Percentiles rank a stretch among this genome's conserved stretches.
Conservation (phyloP, 2,888 invertebrate species). For the Scaptomyza parva region DNA sequence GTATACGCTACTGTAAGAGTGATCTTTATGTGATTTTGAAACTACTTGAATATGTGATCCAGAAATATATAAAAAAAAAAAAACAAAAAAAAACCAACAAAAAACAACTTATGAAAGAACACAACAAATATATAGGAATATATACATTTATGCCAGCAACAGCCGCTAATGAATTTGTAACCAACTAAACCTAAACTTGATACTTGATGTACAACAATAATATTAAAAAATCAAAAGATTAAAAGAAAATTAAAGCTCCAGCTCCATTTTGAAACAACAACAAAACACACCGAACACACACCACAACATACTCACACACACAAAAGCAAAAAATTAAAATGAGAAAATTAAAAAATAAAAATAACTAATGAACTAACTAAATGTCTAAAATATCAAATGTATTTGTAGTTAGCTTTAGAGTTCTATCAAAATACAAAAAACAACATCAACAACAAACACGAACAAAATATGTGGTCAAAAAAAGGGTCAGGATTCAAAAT, state of each 20-base stretch:
- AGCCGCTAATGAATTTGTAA: slow-evolving; percentile 57
- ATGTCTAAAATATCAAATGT: slow-evolving; percentile 72
- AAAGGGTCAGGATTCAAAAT: slow-evolving; percentile 45
- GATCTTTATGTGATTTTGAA: slow-evolving; percentile 81
- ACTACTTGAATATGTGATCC: slow-evolving; percentile 81
- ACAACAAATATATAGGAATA: slow-evolving; percentile 50
- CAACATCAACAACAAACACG: slow-evolving; percentile 13
- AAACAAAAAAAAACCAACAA: slow-evolving; percentile 28
- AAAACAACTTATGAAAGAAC: slow-evolving; percentile 43
- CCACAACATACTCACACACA: slow-evolving; percentile 20
- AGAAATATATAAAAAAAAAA: slow-evolving; percentile 62
- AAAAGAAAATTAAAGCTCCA: slow-evolving; percentile 56
- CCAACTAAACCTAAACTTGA: slow-evolving; percentile 58
- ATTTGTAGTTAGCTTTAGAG: slow-evolving; percentile 65
- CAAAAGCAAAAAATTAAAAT: too few relatives aligned
- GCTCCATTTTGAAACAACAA: slow-evolving; percentile 72
- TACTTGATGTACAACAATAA: slow-evolving; percentile 63
- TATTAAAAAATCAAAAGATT: slow-evolving; percentile 19
- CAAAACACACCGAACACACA: slow-evolving; percentile 21
- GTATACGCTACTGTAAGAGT: slow-evolving; percentile 82
- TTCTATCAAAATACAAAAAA: slow-evolving; percentile 23
- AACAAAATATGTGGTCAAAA: slow-evolving; percentile 10
- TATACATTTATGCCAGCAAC: slow-evolving; percentile 56
- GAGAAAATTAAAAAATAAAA: slow-evolving; percentile 19
- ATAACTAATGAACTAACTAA: slow-evolving; percentile 35